Conservation (phyloP, 2,797 vertebrate species). For the Vipera latastei region DNA sequence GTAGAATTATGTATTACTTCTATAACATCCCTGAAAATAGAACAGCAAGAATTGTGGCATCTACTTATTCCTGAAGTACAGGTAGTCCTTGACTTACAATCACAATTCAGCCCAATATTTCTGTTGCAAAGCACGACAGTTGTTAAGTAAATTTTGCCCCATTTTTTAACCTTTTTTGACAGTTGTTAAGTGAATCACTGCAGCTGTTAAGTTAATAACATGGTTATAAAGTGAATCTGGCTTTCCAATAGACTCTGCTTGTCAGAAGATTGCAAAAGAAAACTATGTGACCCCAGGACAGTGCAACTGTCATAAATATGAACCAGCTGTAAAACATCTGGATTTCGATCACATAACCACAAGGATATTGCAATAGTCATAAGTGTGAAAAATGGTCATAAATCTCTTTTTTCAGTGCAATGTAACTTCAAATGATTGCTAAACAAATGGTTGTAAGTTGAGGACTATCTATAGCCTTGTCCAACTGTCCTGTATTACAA, state of each 20-base stretch:
- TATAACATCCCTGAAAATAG: background rate
- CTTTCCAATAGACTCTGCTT: background rate
- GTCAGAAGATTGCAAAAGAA: background rate
- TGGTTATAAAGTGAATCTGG: background rate
- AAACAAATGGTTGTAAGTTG: background rate
- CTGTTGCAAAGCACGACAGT: background rate
- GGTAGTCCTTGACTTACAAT: background rate
- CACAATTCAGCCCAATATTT: background rate
- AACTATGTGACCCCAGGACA: background rate
- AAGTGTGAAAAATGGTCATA: background rate
- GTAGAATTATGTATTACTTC: background rate
- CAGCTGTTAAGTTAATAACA: background rate
- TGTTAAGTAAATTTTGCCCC: background rate
- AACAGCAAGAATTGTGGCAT: background rate
- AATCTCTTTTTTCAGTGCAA: background rate
- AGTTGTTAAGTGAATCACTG: background rate
- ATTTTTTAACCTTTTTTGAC: background rate
- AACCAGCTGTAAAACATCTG: background rate
- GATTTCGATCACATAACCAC: background rate
- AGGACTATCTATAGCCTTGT: background rate
- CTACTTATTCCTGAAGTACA: background rate
- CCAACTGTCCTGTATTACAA: background rate
- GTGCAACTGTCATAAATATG: background rate
- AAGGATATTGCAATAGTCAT: background rate
- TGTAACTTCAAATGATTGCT: background rate